Percentiles rank a stretch among this genome's conserved stretches.
Evolutionary conservation across 2,888 invertebrate genomes (phyloP).

Genomic region (Cerastis rubricosa): DNA sequence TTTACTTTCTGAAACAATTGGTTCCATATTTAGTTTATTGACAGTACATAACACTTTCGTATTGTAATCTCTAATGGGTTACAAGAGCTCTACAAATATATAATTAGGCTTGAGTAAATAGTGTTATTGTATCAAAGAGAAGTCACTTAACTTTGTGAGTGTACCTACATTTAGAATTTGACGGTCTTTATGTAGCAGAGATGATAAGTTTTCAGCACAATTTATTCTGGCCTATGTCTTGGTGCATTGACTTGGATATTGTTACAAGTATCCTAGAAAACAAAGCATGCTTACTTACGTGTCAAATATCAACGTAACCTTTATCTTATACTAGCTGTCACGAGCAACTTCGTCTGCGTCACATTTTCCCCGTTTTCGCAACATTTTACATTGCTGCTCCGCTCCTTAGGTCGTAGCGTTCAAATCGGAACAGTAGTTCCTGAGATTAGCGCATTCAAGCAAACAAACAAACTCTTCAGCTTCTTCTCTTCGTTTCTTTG

Average conservation of each 20-base stretch:
- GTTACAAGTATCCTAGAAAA: background rate
- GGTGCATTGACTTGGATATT: background rate
- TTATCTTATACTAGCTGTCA: too few species aligned
- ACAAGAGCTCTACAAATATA: constrained; percentile 49
- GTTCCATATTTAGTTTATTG: constrained; percentile 4
- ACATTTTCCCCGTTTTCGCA: too few species aligned
- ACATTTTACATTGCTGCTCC: too few species aligned
- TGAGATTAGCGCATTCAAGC: too few species aligned
- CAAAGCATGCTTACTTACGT: background rate
- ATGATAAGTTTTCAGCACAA: background rate
- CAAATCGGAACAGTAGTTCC: too few species aligned
- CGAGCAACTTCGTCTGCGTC: too few species aligned
- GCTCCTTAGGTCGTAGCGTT: too few species aligned
- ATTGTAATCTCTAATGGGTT: constrained; percentile 44
- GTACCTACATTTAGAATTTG: background rate
- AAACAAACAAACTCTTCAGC: too few species aligned
- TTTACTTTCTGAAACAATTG: constrained; percentile 12
- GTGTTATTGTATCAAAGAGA: constrained; percentile 3
- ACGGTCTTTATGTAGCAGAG: background rate
- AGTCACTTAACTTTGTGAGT: constrained; percentile 10
- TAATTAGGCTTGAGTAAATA: constrained; percentile 39
- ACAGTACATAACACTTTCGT: background rate
- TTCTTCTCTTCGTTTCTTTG: too few species aligned
- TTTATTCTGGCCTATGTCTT: background rate
- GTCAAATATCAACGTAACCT: too few species aligned